These are phyloP conservation scores for Noctuana brunneofusca DNA, from an alignment of 2,888 invertebrate species.

Conservation along the genomic window DNA sequence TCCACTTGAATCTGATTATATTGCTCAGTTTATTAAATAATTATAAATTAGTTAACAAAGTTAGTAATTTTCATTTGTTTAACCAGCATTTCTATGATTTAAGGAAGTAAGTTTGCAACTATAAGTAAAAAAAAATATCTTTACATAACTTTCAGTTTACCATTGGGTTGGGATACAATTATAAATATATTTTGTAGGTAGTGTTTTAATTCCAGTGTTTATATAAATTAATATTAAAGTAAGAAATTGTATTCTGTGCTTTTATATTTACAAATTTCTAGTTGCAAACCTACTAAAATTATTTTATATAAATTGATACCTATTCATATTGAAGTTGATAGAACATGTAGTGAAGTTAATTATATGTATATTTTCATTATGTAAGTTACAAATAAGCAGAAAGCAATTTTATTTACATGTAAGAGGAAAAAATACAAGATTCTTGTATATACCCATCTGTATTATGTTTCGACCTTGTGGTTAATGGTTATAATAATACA, in stretches of 20 bases:
- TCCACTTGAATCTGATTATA: conserved; percentile 95
- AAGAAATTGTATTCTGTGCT: not conserved
- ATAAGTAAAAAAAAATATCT: not conserved
- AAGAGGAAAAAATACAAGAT: not conserved
- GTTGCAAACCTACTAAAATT: not conserved
- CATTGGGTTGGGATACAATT: not conserved
- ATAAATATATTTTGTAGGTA: no score
- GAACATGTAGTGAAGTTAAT: not conserved
- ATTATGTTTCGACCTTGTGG: not conserved
- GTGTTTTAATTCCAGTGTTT: no score
- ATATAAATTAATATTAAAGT: no score
- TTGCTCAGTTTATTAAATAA: conserved; percentile 89
- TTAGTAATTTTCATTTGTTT: not conserved
- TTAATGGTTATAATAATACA: conserved; percentile 29
- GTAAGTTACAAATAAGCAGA: not conserved
- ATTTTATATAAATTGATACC: no score
- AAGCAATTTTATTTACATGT: not conserved
- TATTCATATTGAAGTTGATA: not conserved
- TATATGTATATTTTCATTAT: not conserved
- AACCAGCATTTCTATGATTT: not conserved
- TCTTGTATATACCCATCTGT: not conserved
- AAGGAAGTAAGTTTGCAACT: not conserved
- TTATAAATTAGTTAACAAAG: no score
- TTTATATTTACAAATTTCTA: not conserved
- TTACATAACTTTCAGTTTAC: not conserved